Evolutionary conservation across 2,113 vertebrate genomes (phyloP).

Genomic region (Hepsetus odoe): DNA sequence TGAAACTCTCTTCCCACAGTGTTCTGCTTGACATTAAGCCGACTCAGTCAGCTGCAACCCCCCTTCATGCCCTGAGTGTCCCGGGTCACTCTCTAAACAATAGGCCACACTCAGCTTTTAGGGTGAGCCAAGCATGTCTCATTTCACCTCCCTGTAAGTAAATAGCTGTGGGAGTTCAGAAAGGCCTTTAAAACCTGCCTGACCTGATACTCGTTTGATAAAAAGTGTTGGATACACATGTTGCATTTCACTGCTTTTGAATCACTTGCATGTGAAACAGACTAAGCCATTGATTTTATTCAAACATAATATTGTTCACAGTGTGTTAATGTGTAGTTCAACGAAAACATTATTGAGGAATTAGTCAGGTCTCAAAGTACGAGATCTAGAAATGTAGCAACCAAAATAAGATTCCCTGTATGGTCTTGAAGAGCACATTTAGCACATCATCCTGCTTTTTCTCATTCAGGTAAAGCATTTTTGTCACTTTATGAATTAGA

Average conservation of each 20-base stretch:
- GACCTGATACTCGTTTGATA: constrained; percentile 3
- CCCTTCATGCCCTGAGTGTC: constrained; percentile 42
- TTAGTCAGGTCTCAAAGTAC: too few species aligned
- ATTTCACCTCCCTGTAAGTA: constrained; percentile 36
- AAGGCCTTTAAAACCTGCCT: constrained; percentile 17
- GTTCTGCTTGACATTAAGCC: constrained; percentile 57
- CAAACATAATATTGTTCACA: neutral
- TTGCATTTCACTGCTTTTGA: neutral
- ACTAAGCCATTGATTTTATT: neutral
- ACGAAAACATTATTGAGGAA: too few species aligned
- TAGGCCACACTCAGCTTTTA: constrained; percentile 29
- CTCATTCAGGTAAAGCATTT: too few species aligned
- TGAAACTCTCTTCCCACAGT: constrained; percentile 50
- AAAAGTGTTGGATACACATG: neutral
- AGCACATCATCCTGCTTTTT: too few species aligned
- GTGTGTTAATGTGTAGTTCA: too few species aligned
- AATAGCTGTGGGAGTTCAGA: constrained; percentile 45
- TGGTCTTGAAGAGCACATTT: too few species aligned
- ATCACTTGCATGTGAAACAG: neutral
- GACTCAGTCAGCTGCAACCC: constrained; percentile 54
- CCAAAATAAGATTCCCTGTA: too few species aligned
- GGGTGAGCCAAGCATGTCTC: constrained; percentile 37
- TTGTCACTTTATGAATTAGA: too few species aligned
- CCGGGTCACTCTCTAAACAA: constrained; percentile 50
- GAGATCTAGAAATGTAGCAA: too few species aligned